Percentiles rank a stretch among this genome's conserved stretches.
phyloP scores from a whole-genome alignment of 1,140 invertebrate genomes.

The Notospermus geniculatus region DNA sequence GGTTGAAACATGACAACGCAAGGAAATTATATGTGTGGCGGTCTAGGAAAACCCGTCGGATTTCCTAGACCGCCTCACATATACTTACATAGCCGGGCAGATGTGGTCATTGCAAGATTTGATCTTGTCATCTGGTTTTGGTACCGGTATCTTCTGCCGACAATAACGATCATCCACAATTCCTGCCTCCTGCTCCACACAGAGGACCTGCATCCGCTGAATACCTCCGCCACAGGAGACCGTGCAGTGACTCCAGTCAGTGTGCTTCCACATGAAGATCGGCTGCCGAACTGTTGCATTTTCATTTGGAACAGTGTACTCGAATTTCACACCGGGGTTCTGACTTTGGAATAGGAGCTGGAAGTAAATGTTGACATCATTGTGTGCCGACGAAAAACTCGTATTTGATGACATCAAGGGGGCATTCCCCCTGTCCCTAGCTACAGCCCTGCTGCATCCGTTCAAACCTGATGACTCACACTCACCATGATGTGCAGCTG shows the following conservation, averaged over 20 bases:
- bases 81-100: slow-evolving; percentile 67
- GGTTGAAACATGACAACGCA: neutral
- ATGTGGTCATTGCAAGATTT: slow-evolving; percentile 68
- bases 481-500: slow-evolving; percentile 80
- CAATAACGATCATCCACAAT: slow-evolving; percentile 68
- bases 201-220: slow-evolving; percentile 64
- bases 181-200: slow-evolving; percentile 66
- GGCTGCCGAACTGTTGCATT: slow-evolving; percentile 61
- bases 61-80: neutral
- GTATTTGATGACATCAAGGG: neutral
- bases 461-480: slow-evolving; percentile 30
- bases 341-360: slow-evolving; percentile 79
- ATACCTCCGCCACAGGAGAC: slow-evolving; percentile 73
- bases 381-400: neutral
- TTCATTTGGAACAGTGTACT: slow-evolving; percentile 74
- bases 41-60: too few relatives aligned
- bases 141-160: slow-evolving; percentile 49
- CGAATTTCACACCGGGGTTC: slow-evolving; percentile 78
- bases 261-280: slow-evolving; percentile 70
- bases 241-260: slow-evolving; percentile 77
- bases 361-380: slow-evolving; percentile 32
- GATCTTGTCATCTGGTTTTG: slow-evolving; percentile 63
- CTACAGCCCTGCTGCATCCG: neutral
- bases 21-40: slow-evolving; percentile 5
- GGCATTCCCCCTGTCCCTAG: neutral